Evolutionary conservation across 2,113 vertebrate species (phyloP), one percentile per base, ranked within the genome.

Genomic region (Ardeotis arabs): DNA sequence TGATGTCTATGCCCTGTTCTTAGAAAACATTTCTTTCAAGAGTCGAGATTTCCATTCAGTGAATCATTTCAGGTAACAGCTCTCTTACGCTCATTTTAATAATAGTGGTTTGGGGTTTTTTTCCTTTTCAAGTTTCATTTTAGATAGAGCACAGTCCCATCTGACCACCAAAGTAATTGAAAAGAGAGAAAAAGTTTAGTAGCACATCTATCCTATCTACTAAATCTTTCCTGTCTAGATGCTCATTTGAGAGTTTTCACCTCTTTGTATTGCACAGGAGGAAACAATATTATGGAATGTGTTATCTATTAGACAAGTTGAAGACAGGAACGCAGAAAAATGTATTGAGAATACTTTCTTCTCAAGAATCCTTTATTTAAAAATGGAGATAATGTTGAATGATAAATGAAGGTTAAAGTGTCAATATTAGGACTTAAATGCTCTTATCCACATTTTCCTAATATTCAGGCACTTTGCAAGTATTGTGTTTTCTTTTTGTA

Each of bases 51-150:
- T 79, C 83, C 86, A 87, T 29, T 33, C 21, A 39, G 29, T 92
- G 90, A 94, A 97, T 95, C 44, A 76, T 93, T 92, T 93, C 76
- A 89, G 64, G 76, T 86, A 89, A 60, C 73, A 90, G 24, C 56
- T 81, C 49, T 89, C 52, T 81, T 59, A 64, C 0, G 2, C 52
- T 94, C 62, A 79, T 91, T 91, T 95, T 94, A 91, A 78, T 95
- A 92, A 94, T 37, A 90, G 94, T 4, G 45, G 85, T 84, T 92
- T 88, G 31, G 33, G 14, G 0, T 8, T 70, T 55, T 78, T 93
- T 93, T 77, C 23, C 67, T 91, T 95, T 96, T 90, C 88, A 68
- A 69, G 90, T 95, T 96, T 97, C 88, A 64, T 86, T 94, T 93
- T 66, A 96, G 47, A 72, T 75, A 79, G 17, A 90, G 56, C 49